phyloP scores from a whole-genome alignment of 2,797 vertebrate genomes.

The Chaetophractus vellerosus region DNA sequence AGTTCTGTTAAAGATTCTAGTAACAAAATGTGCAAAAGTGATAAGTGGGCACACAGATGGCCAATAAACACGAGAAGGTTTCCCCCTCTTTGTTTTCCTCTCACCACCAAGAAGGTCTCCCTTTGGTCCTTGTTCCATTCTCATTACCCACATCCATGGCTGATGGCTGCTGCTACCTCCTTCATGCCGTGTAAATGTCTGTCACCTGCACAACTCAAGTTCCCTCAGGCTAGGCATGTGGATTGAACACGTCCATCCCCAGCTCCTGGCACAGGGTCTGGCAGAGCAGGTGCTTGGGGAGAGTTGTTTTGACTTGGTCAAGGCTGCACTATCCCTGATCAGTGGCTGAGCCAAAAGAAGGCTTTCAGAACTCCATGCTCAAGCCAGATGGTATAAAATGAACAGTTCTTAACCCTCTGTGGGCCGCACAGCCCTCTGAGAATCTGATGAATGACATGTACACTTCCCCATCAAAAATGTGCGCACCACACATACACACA shows the following conservation, averaged over 20 bases:
- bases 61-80: neutral
- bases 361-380: neutral
- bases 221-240: neutral
- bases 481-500: fast-evolving
- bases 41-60: neutral
- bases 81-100: neutral
- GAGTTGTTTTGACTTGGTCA: slow-evolving; percentile 41
- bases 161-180: neutral
- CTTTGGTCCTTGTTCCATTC: neutral
- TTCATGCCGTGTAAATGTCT: neutral
- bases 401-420: neutral
- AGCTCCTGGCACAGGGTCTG: neutral
- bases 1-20: slow-evolving; percentile 20
- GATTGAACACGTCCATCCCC: neutral
- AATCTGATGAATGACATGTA: neutral
- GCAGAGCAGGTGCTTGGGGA: slow-evolving; percentile 24
- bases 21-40: neutral
- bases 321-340: neutral
- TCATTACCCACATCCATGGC: neutral
- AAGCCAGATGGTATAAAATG: slow-evolving; percentile 21
- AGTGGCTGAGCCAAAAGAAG: slow-evolving; percentile 44
- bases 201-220: neutral
- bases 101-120: neutral
- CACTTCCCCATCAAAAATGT: neutral
- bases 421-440: neutral